phyloP scores from a whole-genome alignment of 2,113 vertebrate genomes.

The Piprites chloris region DNA sequence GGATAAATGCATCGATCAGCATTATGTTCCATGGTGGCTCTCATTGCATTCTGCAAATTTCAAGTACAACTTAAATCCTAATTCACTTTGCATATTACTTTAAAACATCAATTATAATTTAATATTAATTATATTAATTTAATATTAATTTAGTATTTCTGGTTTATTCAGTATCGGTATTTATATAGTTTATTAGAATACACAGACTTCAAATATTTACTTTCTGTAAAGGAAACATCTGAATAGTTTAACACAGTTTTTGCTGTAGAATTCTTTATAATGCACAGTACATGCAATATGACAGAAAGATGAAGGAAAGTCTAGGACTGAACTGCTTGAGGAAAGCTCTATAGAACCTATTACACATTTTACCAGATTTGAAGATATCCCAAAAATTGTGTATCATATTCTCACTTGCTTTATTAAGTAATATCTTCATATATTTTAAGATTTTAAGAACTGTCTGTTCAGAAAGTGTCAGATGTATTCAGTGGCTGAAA shows the following conservation, averaged over 20 bases:
- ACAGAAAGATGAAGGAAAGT: not conserved
- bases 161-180: not conserved
- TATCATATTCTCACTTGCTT: not conserved
- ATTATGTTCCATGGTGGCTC: conserved; percentile 92
- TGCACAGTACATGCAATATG: not conserved
- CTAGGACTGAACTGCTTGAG: not conserved
- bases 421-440: not conserved
- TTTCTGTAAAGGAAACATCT: not conserved
- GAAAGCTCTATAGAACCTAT: not conserved
- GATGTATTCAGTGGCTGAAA: not conserved
- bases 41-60: conserved; percentile 90
- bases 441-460: not conserved
- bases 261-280: not conserved
- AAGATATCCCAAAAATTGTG: not conserved
- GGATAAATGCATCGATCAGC: conserved; percentile 85
- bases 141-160: not conserved
- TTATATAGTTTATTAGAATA: not conserved
- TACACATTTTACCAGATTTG: not conserved
- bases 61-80: conserved; percentile 10
- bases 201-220: not conserved
- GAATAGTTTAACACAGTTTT: not conserved
- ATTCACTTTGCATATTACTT: not conserved
- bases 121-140: not conserved
- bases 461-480: not conserved
- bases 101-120: not conserved